Conservation (phyloP, 2,797 vertebrate genomes). For the Sebastolobus altivelis region DNA sequence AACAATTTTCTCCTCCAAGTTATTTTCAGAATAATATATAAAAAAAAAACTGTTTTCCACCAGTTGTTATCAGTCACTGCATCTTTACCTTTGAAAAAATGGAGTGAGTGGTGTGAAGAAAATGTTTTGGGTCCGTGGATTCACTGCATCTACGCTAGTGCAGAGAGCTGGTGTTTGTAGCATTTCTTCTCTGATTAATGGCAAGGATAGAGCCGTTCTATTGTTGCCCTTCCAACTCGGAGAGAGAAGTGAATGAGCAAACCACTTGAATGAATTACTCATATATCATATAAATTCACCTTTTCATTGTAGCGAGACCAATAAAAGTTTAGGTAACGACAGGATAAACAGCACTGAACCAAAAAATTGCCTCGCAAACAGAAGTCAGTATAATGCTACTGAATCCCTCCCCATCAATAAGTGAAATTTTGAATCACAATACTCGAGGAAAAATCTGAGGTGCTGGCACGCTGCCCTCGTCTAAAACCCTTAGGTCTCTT, state of each 20-base stretch:
- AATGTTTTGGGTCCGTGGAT: background rate
- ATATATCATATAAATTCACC: background rate
- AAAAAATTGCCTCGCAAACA: slow-evolving; percentile 6
- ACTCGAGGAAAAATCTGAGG: background rate
- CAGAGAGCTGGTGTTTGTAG: slow-evolving; percentile 1
- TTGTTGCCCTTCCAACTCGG: slow-evolving; percentile 5
- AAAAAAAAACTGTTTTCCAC: slow-evolving; percentile 17
- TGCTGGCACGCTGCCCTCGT: slow-evolving; percentile 11
- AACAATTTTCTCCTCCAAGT: slow-evolving; percentile 47
- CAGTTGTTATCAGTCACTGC: slow-evolving; percentile 19
- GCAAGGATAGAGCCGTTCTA: background rate
- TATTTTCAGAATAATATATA: slow-evolving; percentile 50
- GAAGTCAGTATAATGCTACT: slow-evolving; percentile 1
- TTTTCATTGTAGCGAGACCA: background rate
- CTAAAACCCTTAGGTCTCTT: slow-evolving; percentile 22
- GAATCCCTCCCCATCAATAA: background rate
- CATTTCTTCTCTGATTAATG: slow-evolving; percentile 23
- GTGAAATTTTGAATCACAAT: slow-evolving; percentile 15
- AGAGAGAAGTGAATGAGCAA: background rate
- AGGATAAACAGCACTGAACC: slow-evolving; percentile 1
- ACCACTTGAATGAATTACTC: slow-evolving; percentile 20
- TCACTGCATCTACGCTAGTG: background rate
- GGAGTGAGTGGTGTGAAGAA: slow-evolving; percentile 4
- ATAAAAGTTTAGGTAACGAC: background rate
- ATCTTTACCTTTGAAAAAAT: slow-evolving; percentile 33